A percentile compares a stretch with the other conserved stretches of the same genome.
Conservation (phyloP, 2,888 invertebrate genomes). For the Biston betularia region DNA sequence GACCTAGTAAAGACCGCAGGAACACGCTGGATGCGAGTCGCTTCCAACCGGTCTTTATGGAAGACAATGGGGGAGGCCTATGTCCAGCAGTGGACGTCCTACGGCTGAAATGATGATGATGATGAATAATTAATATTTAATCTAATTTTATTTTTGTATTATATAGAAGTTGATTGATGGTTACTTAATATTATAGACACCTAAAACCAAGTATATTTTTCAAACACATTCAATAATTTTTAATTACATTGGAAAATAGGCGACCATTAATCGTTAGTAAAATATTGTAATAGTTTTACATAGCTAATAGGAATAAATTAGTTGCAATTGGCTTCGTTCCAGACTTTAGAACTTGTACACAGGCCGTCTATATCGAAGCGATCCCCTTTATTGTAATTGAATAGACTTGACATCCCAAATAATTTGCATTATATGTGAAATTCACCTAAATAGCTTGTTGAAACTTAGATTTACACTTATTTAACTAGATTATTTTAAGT, state of each 20-base stretch:
- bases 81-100: no score
- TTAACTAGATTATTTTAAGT: no score
- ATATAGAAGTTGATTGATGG: no score
- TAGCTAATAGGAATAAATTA: slow-evolving; percentile 43
- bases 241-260: slow-evolving; percentile 37
- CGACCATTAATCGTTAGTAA: slow-evolving; percentile 7
- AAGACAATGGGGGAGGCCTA: no score
- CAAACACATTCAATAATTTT: background rate
- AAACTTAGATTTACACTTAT: background rate
- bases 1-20: no score
- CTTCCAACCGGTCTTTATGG: no score
- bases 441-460: slow-evolving; percentile 23
- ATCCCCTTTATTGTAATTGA: slow-evolving; percentile 51
- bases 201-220: no score
- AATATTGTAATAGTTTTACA: slow-evolving; percentile 43
- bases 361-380: slow-evolving; percentile 26
- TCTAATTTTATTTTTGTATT: no score
- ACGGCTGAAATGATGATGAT: no score
- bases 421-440: slow-evolving; percentile 40
- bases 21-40: no score
- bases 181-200: no score
- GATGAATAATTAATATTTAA: no score
- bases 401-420: slow-evolving; percentile 50
- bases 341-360: slow-evolving; percentile 35
- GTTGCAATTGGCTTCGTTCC: slow-evolving; percentile 52